Base-by-base conservation (phyloP, 2,797 vertebrate species). In the Apogon talboti region DNA sequence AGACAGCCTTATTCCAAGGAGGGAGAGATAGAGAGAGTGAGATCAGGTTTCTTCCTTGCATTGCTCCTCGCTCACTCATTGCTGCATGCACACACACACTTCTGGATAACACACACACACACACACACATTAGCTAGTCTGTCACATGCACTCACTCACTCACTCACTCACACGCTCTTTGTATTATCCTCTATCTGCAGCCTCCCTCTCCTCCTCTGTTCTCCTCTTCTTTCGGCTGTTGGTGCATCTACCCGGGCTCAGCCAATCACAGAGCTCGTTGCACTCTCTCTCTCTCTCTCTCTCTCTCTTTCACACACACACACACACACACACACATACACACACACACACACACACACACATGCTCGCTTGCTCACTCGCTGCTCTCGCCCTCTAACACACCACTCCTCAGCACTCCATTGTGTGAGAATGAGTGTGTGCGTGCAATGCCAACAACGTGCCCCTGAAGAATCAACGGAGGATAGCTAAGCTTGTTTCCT, bases 241-340 rank as follows among this genome's bases (percentile, higher is more conserved):
- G 85, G 86, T 87, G 87, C 87, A 90, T 87, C 87, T 88, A 61
- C 50, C 44, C 55, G 43, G 19, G 56, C 56, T 86, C 74, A 74
- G 71, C 90, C 90, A 90, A 91, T 90, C 90, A 86, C 48, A 67
- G 69, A 14, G 81, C 87, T 82, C 12, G 11, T 64, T 47, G 65
- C 85, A 16, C 72, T n/a, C 71, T 18, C 54, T 30, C 70, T 14
- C 44, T 45, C 53, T 14, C 38, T 41, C 85, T 14, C 69, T 28
- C 75, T 33, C 53, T 37, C 69, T 46, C 78, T n/a, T n/a, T n/a
- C n/a, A n/a, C n/a, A n/a, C 21, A 59, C 74, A 43, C 65, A 47
- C 71, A 19, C 54, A 51, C 75, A 55, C 79, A 54, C 59, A 49
- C 68, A 51, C 74, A 19, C 72, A 38, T 68, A 68, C 71, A 64